phyloP scores from a whole-genome alignment of 2,113 vertebrate species.

The Lasiurus cinereus region DNA sequence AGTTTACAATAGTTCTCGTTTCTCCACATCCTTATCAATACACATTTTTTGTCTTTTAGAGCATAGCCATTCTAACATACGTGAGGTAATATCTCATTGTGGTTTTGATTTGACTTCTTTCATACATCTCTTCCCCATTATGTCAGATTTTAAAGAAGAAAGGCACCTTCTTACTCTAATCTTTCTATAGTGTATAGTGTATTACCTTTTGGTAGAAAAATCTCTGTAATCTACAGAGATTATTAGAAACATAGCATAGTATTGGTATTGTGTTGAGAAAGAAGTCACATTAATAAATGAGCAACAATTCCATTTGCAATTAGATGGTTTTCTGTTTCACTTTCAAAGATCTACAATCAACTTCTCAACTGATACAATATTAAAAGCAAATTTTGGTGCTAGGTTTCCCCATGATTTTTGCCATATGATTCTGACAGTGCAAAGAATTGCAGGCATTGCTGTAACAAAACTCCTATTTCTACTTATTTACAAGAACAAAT shows the following conservation, averaged over 20 bases:
- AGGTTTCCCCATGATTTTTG: conserved; percentile 4
- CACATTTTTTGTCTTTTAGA: too few relatives aligned
- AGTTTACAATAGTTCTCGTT: too few relatives aligned
- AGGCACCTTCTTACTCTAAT: not conserved
- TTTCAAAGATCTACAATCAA: conserved; percentile 4
- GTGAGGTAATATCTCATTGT: too few relatives aligned
- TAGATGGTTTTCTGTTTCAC: conserved; percentile 33
- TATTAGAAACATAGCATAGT: not conserved
- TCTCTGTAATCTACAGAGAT: not conserved
- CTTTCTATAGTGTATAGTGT: not conserved
- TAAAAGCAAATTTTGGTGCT: not conserved
- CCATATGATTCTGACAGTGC: not conserved
- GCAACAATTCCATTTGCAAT: conserved; percentile 32
- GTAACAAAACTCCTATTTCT: not conserved
- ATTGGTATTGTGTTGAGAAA: not conserved
- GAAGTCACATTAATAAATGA: not conserved
- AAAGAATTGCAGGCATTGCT: not conserved
- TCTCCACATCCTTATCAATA: too few relatives aligned
- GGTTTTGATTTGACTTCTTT: not conserved
- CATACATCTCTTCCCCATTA: not conserved
- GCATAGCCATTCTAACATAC: too few relatives aligned
- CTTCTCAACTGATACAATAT: not conserved
- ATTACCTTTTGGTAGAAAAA: not conserved
- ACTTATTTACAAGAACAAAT: not conserved
- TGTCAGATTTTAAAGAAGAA: conserved; percentile 46